phyloP scores from a whole-genome alignment of 2,888 invertebrate genomes.

The Spodoptera picta region DNA sequence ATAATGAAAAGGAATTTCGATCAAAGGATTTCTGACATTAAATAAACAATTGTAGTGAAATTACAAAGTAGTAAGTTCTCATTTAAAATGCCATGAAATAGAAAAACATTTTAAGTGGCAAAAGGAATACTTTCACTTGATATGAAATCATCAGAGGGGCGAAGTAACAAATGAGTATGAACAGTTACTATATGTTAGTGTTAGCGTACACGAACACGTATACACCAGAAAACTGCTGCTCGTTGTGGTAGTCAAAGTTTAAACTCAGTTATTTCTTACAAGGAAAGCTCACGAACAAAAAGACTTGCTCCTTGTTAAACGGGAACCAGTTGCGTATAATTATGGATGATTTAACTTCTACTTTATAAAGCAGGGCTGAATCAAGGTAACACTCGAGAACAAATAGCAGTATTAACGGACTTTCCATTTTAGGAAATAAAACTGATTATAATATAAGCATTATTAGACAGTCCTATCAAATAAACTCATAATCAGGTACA shows the following conservation, averaged over 20 bases:
- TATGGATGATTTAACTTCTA: conserved; percentile 22
- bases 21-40: neutral
- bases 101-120: neutral
- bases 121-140: neutral
- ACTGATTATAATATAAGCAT: too few relatives aligned
- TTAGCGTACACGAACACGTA: conserved; percentile 12
- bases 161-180: conserved; percentile 15
- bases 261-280: conserved; percentile 34
- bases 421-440: too few relatives aligned
- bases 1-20: conserved; percentile 5
- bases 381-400: neutral
- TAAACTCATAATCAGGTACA: too few relatives aligned
- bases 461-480: too few relatives aligned
- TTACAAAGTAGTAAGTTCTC: too few relatives aligned
- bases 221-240: conserved; percentile 10
- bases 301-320: conserved; percentile 10
- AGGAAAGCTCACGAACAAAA: conserved; percentile 19
- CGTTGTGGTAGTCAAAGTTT: conserved; percentile 21
- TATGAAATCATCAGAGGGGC: conserved; percentile 13
- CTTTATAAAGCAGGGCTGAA: neutral
- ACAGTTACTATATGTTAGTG: conserved; percentile 20
- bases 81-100: too few relatives aligned
- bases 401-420: too few relatives aligned
- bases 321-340: conserved; percentile 14
- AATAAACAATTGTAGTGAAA: too few relatives aligned